phyloP scores from a whole-genome alignment of 2,113 vertebrate species.

The Festucalex cinctus region DNA sequence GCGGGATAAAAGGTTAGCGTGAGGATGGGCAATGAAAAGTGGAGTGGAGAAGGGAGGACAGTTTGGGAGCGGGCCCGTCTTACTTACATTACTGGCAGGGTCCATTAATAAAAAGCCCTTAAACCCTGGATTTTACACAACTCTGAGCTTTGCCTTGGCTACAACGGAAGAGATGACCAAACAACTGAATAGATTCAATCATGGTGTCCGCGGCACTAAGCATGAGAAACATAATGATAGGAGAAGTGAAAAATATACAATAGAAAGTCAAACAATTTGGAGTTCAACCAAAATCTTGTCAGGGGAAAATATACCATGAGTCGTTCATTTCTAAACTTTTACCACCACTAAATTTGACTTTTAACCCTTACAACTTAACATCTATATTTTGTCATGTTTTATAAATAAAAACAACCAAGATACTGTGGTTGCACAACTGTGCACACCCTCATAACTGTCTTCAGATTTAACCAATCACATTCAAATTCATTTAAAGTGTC shows the following conservation, averaged over 20 bases:
- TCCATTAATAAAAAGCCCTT: slow-evolving; percentile 54
- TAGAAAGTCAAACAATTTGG: background rate
- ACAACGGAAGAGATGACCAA: slow-evolving; percentile 37
- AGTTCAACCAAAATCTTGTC: background rate
- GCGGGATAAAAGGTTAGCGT: slow-evolving; percentile 38
- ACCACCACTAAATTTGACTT: no score
- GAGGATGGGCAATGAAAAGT: slow-evolving; percentile 51
- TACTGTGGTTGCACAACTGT: no score
- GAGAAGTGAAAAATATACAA: background rate
- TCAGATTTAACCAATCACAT: no score
- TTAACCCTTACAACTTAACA: no score
- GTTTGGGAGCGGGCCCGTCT: slow-evolving; percentile 44
- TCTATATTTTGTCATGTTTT: no score
- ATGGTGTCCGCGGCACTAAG: slow-evolving; percentile 2
- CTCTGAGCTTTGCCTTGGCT: slow-evolving; percentile 44
- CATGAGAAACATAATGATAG: background rate
- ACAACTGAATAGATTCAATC: slow-evolving; percentile 31
- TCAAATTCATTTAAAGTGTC: no score
- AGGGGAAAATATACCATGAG: no score
- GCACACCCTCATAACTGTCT: no score
- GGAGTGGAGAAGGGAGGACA: slow-evolving; percentile 58
- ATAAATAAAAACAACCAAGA: no score
- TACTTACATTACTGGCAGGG: slow-evolving; percentile 59
- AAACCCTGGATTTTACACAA: slow-evolving; percentile 50
- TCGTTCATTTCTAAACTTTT: no score